These are phyloP conservation scores for Bombus superbus DNA, from an alignment of 1,140 invertebrate genomes.

Conservation along the genomic window DNA sequence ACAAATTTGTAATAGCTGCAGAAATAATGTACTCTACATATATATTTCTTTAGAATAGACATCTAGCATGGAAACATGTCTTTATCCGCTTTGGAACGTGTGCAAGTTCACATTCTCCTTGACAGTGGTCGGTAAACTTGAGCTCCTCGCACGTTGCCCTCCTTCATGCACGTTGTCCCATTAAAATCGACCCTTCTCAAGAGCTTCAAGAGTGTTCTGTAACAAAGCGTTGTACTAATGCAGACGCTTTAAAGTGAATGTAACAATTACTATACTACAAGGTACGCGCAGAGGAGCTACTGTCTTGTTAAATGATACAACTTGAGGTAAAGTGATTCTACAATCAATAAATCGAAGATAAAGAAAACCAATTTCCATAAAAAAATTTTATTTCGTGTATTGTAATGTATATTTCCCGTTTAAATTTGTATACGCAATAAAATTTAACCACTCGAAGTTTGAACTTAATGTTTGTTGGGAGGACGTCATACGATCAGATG, in stretches of 20 bases:
- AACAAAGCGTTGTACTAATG: slow-evolving; percentile 6
- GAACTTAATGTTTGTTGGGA: background rate
- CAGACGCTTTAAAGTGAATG: slow-evolving; percentile 12
- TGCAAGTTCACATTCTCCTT: background rate
- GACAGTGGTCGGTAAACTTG: background rate
- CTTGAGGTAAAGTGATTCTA: background rate
- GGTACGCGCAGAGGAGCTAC: background rate
- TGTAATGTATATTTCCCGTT: background rate
- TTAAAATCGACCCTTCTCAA: slow-evolving; percentile 21
- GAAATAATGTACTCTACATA: background rate
- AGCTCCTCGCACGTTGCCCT: background rate
- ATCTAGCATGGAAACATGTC: background rate
- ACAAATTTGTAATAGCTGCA: background rate
- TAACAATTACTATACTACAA: background rate
- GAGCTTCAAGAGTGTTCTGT: background rate
- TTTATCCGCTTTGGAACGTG: slow-evolving; percentile 10
- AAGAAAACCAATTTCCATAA: background rate
- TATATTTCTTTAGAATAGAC: background rate
- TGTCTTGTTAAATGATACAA: background rate
- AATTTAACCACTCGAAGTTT: background rate
- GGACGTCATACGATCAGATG: background rate
- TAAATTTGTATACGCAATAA: too few relatives aligned
- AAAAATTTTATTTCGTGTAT: background rate
- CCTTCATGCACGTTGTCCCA: slow-evolving; percentile 13
- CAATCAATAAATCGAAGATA: background rate